phyloP scores from a whole-genome alignment of 2,113 vertebrate species.

The Ibidorhyncha struthersii region DNA sequence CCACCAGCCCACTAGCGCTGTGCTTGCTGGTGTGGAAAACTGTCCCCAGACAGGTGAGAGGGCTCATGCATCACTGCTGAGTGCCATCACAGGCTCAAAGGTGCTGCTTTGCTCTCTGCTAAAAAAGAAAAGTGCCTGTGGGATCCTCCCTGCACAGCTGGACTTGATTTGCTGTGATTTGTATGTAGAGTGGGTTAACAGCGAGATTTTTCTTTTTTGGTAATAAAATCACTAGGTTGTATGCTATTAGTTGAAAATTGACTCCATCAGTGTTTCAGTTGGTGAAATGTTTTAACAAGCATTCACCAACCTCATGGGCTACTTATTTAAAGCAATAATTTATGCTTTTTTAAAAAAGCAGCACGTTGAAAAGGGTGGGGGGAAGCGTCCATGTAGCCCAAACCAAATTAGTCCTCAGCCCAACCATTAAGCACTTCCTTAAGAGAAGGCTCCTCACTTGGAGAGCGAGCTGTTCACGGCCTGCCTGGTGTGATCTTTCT shows the following conservation, averaged over 20 bases:
- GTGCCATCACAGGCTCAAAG: rapidly evolving
- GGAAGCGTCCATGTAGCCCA: background rate
- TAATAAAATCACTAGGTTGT: constrained; percentile 7
- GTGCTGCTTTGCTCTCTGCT: background rate
- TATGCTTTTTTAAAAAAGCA: background rate
- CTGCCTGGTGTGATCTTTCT: background rate
- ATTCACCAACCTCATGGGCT: background rate
- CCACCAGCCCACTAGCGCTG: background rate
- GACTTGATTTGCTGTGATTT: constrained; percentile 17
- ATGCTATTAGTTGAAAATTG: constrained; percentile 29
- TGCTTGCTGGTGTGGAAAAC: background rate
- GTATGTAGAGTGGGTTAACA: background rate
- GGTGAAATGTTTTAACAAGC: constrained; percentile 27
- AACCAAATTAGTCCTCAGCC: background rate
- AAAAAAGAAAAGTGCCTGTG: background rate
- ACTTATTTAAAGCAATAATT: constrained; percentile 24
- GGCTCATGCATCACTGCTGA: background rate
- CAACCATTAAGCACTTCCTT: background rate
- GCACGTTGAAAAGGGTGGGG: background rate
- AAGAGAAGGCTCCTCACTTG: background rate
- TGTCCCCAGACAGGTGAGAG: background rate
- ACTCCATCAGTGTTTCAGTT: constrained; percentile 26
- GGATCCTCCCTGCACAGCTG: background rate
- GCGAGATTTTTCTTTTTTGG: background rate
- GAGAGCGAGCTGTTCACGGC: background rate